Evolutionary conservation across 2,888 invertebrate species (phyloP).

Genomic region (Pachymerium ferrugineum): DNA sequence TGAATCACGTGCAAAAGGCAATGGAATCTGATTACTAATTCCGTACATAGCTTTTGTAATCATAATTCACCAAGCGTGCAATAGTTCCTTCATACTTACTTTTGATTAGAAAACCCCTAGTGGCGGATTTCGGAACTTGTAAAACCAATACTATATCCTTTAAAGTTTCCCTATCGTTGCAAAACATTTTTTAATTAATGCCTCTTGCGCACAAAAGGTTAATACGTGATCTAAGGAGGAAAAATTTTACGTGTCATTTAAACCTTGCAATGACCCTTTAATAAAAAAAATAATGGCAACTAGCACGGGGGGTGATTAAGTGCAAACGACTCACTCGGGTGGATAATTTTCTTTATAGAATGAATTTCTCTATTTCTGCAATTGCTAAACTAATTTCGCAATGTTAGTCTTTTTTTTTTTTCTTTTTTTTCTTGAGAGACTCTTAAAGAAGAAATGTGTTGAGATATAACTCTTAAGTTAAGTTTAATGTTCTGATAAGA

Average conservation of each 20-base stretch:
- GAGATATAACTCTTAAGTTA: background rate
- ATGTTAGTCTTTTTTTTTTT: background rate
- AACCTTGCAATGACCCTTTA: background rate
- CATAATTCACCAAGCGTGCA: too few species aligned
- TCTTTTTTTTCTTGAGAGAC: background rate
- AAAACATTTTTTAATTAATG: too few species aligned
- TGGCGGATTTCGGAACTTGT: too few species aligned
- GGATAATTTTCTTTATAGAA: background rate
- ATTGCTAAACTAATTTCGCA: slow-evolving; percentile 1
- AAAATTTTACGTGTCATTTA: slow-evolving; percentile 1
- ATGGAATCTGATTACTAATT: too few species aligned
- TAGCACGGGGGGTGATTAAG: background rate
- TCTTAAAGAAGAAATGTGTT: background rate
- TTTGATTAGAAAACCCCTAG: too few species aligned
- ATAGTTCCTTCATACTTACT: too few species aligned
- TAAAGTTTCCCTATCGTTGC: too few species aligned
- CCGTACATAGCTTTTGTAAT: too few species aligned
- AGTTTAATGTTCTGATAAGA: slow-evolving; percentile 1
- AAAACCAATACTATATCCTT: too few species aligned
- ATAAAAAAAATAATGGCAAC: background rate
- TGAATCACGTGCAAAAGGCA: too few species aligned
- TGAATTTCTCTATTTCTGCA: background rate
- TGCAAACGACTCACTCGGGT: background rate
- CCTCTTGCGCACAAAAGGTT: too few species aligned
- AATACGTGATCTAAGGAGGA: too few species aligned